Conservation (phyloP, 1,140 invertebrate genomes). For the Oreohelix idahoensis region DNA sequence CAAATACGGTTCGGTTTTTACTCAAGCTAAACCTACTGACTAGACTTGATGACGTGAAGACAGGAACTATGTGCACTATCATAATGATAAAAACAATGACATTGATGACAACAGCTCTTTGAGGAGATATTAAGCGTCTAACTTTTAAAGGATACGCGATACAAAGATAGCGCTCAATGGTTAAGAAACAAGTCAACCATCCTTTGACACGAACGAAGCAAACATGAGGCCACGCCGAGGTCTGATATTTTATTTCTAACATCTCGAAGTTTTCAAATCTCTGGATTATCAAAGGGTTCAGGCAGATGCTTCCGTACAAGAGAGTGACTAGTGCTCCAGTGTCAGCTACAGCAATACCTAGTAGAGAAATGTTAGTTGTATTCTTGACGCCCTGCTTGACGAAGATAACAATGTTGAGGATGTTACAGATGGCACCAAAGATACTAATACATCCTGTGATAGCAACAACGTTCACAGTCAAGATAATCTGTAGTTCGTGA, state of each 20-base stretch:
- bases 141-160: slow-evolving; percentile 16
- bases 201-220: neutral
- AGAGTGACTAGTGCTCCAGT: no score
- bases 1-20: no score
- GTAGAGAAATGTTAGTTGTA: no score
- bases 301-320: no score
- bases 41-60: neutral
- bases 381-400: no score
- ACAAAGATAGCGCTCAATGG: no score
- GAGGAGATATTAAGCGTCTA: neutral
- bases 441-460: neutral
- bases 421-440: neutral
- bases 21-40: neutral
- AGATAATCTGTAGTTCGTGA: neutral
- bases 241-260: neutral
- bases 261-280: neutral
- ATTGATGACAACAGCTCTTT: neutral
- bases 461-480: neutral
- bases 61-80: neutral
- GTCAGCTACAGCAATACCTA: no score
- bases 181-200: neutral
- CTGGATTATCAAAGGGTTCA: no score
- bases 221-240: slow-evolving; percentile 18
- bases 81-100: no score
- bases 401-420: slow-evolving; percentile 25